phyloP scores from a whole-genome alignment of 2,113 vertebrate species.

The Morone chrysops region DNA sequence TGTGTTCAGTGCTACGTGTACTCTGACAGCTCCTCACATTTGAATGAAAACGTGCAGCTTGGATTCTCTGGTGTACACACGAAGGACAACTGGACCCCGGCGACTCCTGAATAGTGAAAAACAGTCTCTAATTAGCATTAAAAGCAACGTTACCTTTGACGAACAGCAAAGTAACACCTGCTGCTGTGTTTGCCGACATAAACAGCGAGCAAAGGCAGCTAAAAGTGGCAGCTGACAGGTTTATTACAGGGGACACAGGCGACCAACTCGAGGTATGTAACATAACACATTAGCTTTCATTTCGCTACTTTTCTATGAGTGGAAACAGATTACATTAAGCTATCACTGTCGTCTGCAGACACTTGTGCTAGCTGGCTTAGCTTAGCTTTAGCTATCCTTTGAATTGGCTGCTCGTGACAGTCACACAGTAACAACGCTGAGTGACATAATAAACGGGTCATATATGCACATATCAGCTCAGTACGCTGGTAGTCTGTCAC shows the following conservation, averaged over 20 bases:
- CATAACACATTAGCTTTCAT: background rate
- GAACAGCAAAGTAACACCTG: background rate
- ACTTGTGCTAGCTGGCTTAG: constrained; percentile 40
- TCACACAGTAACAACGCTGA: background rate
- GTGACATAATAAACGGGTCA: background rate
- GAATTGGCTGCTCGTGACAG: background rate
- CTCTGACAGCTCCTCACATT: background rate
- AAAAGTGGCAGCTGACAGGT: too few species aligned
- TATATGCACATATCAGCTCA: rapidly evolving
- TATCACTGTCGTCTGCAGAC: background rate
- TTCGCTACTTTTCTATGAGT: rapidly evolving
- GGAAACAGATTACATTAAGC: background rate
- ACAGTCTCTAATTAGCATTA: too few species aligned
- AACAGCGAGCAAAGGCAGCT: background rate
- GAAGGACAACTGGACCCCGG: background rate
- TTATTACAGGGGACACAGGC: background rate
- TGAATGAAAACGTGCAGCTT: constrained; percentile 17
- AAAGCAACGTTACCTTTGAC: background rate
- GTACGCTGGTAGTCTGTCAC: background rate
- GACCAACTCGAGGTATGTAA: background rate
- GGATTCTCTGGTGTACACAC: rapidly evolving
- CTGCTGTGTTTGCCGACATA: background rate
- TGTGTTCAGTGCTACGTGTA: background rate
- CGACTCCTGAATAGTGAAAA: background rate
- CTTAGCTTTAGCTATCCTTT: constrained; percentile 24